Percentiles rank a stretch among this genome's conserved stretches.
Evolutionary conservation across 2,113 vertebrate genomes (phyloP).

Genomic region (Scomber japonicus): DNA sequence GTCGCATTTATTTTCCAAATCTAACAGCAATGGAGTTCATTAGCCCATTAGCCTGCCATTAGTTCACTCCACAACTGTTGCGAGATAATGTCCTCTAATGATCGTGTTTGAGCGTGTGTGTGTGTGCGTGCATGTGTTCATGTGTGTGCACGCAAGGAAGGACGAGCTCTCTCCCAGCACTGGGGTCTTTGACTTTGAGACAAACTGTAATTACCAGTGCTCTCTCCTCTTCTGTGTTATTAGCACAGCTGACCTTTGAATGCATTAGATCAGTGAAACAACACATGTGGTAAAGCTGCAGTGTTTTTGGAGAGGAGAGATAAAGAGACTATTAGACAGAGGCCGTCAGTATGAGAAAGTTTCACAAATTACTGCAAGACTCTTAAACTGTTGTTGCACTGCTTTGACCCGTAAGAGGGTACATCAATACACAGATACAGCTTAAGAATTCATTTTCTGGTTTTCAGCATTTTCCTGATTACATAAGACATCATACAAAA

Average conservation of each 20-base stretch:
- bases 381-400: neutral
- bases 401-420: neutral
- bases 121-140: neutral
- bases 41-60: conserved; percentile 14
- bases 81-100: conserved; percentile 60
- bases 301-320: conserved; percentile 22
- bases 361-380: neutral
- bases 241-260: conserved; percentile 65
- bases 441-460: neutral
- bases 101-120: conserved; percentile 9
- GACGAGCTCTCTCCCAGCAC: conserved; percentile 33
- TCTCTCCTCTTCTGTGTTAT: conserved; percentile 60
- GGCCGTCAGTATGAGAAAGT: too few relatives aligned
- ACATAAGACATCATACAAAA: neutral
- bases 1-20: conserved; percentile 27
- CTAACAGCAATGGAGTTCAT: conserved; percentile 51
- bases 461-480: conserved; percentile 4
- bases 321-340: conserved; percentile 43
- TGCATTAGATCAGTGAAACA: conserved; percentile 58
- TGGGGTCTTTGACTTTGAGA: conserved; percentile 54
- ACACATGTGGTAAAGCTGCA: conserved; percentile 56
- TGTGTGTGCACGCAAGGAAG: neutral
- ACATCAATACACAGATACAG: conserved; percentile 10
- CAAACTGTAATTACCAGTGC: conserved; percentile 60
- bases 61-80: conserved; percentile 30